A percentile compares a stretch with the other conserved stretches of the same genome.
phyloP scores from a whole-genome alignment of 2,888 invertebrate genomes.

The Dioctria rufipes region DNA sequence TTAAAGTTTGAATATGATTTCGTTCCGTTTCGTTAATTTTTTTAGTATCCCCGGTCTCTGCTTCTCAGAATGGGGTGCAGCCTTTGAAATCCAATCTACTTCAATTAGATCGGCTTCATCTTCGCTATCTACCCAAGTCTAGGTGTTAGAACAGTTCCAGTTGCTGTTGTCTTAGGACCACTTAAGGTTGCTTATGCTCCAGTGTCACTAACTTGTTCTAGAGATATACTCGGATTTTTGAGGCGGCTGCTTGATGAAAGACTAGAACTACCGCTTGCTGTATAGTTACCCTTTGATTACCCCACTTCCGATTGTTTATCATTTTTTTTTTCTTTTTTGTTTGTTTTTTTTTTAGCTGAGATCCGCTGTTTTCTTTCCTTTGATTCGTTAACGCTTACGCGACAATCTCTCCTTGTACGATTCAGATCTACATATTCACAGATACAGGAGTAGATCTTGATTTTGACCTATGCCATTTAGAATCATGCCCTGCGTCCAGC shows the following conservation, averaged over 20 bases:
- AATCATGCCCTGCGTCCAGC: too few species aligned
- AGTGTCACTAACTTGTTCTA: slow-evolving; percentile 76
- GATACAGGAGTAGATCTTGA: too few species aligned
- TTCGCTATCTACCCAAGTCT: slow-evolving; percentile 68
- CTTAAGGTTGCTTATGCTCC: slow-evolving; percentile 60
- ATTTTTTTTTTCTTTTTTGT: too few species aligned
- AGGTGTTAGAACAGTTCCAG: slow-evolving; percentile 60
- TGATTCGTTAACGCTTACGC: too few species aligned
- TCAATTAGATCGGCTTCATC: slow-evolving; percentile 76
- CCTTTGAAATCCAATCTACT: slow-evolving; percentile 85
- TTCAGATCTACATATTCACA: too few species aligned
- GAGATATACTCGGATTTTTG: slow-evolving; percentile 82
- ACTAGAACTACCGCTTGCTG: slow-evolving; percentile 82
- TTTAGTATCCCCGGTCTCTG: slow-evolving; percentile 94
- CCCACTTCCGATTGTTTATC: slow-evolving; percentile 77
- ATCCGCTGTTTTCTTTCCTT: too few species aligned
- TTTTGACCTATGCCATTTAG: too few species aligned
- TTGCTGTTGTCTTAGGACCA: slow-evolving; percentile 60
- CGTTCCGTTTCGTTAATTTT: slow-evolving; percentile 86
- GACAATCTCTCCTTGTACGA: too few species aligned
- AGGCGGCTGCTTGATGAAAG: slow-evolving; percentile 75
- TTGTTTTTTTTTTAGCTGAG: too few species aligned
- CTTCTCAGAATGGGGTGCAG: slow-evolving; percentile 85
- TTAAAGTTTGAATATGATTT: slow-evolving; percentile 88
- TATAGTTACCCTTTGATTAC: slow-evolving; percentile 73